A percentile compares a stretch with the other conserved stretches of the same genome.
phyloP scores from a whole-genome alignment of 2,797 vertebrate genomes.

The Bovichtus variegatus region DNA sequence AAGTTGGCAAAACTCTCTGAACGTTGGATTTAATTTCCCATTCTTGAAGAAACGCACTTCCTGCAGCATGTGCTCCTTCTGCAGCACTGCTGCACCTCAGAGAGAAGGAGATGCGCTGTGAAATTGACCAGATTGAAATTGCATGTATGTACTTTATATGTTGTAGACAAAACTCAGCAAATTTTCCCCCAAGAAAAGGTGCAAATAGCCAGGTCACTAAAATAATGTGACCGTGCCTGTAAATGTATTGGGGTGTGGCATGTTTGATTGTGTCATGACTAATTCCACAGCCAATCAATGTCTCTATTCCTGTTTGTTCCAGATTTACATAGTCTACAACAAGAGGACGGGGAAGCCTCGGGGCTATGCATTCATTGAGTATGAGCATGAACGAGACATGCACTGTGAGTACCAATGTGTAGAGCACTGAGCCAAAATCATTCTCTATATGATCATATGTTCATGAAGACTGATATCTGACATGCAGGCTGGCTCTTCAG shows the following conservation, averaged over 20 bases:
- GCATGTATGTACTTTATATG: no score
- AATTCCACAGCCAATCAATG: neutral
- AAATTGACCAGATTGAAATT: no score
- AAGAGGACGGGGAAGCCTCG: slow-evolving; percentile 94
- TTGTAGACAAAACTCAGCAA: no score
- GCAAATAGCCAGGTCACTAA: neutral
- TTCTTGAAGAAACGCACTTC: no score
- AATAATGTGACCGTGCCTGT: no score
- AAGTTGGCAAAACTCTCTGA: no score
- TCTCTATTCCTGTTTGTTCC: slow-evolving; percentile 29
- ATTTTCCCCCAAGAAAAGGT: neutral
- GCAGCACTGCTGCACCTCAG: no score
- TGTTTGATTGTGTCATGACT: neutral
- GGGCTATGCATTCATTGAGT: slow-evolving; percentile 97
- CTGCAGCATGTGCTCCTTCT: no score
- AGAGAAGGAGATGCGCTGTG: no score
- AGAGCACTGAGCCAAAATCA: neutral
- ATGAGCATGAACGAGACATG: slow-evolving; percentile 97
- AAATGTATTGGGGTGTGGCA: neutral
- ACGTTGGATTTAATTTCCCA: no score
- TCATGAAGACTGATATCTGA: slow-evolving; percentile 10
- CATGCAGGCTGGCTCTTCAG: slow-evolving; percentile 7
- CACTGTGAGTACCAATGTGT: slow-evolving; percentile 91
- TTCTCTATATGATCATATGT: neutral
- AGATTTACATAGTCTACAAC: slow-evolving; percentile 98